A percentile compares a stretch with the other conserved stretches of the same genome.
These are phyloP conservation scores for Parauchenoglanis punctatus DNA, from an alignment of 2,797 vertebrate genomes.

Conservation along the genomic window DNA sequence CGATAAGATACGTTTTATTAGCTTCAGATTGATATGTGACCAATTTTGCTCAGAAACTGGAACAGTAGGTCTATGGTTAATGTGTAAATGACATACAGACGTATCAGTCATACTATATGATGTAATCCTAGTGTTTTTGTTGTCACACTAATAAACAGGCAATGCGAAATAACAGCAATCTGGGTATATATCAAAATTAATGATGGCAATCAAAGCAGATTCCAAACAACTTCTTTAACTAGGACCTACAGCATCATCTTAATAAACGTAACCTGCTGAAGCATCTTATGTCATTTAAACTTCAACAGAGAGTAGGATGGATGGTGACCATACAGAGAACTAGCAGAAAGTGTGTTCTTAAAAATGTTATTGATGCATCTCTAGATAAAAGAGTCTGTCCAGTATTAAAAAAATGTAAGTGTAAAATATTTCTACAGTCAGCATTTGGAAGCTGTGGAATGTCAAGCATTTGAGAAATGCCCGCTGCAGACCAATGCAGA, in stretches of 20 bases:
- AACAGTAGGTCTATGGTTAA: not conserved
- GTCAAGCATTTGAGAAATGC: not conserved
- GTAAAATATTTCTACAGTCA: not conserved
- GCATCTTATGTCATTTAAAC: not conserved
- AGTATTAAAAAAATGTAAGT: not conserved
- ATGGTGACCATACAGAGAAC: not conserved
- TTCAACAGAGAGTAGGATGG: not conserved
- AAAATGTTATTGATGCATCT: not conserved
- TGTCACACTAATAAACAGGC: not conserved
- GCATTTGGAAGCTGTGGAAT: not conserved
- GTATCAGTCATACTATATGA: not conserved
- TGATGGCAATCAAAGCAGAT: no score
- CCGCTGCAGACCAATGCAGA: not conserved
- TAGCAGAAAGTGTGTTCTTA: not conserved
- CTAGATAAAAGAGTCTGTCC: not conserved
- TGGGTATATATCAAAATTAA: not conserved
- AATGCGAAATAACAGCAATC: not conserved
- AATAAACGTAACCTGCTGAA: not conserved
- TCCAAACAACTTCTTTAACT: not conserved
- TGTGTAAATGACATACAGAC: not conserved
- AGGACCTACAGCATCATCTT: not conserved
- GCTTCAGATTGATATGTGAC: not conserved
- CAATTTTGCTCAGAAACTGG: not conserved
- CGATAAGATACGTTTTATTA: not conserved
- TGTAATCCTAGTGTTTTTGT: no score